Evolutionary conservation across 2,113 vertebrate species (phyloP).

Genomic region (Pseudopodoces humilis): DNA sequence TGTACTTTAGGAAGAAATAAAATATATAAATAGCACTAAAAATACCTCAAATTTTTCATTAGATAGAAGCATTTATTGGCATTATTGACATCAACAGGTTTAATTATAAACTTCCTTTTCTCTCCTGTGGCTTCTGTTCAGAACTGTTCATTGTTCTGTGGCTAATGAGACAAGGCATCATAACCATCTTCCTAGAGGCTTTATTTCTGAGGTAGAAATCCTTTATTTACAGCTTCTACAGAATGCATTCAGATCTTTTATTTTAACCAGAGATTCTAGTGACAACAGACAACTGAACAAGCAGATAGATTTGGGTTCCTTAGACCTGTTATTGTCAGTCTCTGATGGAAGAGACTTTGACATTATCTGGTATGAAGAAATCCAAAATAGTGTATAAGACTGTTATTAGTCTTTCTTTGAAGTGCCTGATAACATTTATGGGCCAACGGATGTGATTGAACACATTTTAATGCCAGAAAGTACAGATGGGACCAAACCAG

Average conservation of each 20-base stretch:
- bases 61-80: constrained; percentile 73
- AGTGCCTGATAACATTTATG: constrained; percentile 80
- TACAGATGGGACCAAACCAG: constrained; percentile 63
- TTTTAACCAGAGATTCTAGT: constrained; percentile 61
- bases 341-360: constrained; percentile 30
- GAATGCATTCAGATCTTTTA: constrained; percentile 59
- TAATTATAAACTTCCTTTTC: constrained; percentile 56
- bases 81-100: constrained; percentile 69
- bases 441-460: constrained; percentile 63
- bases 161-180: constrained; percentile 38
- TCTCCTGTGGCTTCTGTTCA: constrained; percentile 62
- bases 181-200: constrained; percentile 51
- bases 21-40: constrained; percentile 82
- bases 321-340: constrained; percentile 31
- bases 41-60: constrained; percentile 83
- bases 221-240: constrained; percentile 61
- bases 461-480: constrained; percentile 66
- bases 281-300: constrained; percentile 56
- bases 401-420: constrained; percentile 75
- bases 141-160: constrained; percentile 32
- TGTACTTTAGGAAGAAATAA: constrained; percentile 78
- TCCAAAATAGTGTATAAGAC: constrained; percentile 57
- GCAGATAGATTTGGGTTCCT: constrained; percentile 43
- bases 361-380: constrained; percentile 37
- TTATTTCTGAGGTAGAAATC: constrained; percentile 56